Conservation (phyloP, 2,113 vertebrate species). For the Podarcis raffonei region DNA sequence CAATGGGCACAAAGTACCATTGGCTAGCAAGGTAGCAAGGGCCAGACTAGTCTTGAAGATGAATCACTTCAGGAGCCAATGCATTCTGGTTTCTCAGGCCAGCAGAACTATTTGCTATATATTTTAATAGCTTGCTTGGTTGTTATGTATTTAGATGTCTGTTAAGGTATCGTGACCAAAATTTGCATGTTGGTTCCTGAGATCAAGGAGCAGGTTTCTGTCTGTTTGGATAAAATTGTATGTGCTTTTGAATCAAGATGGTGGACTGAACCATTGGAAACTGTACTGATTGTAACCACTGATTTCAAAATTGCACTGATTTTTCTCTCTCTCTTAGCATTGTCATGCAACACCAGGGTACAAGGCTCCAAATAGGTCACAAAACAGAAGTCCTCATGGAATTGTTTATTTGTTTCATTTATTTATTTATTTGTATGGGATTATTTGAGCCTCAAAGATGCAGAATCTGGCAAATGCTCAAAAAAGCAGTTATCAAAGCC, state of each 20-base stretch:
- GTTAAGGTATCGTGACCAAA: no score
- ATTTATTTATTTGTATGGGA: constrained; percentile 41
- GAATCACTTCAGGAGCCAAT: neutral
- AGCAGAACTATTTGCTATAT: neutral
- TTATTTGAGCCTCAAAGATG: constrained; percentile 41
- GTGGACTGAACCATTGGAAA: no score
- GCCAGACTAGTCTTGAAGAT: neutral
- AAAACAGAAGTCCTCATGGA: constrained; percentile 25
- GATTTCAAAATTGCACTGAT: no score
- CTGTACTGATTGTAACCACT: no score
- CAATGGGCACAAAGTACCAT: neutral
- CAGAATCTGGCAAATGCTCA: constrained; percentile 31
- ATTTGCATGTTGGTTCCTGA: no score
- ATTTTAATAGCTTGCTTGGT: no score
- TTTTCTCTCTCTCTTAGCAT: no score
- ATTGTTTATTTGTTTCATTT: constrained; percentile 46
- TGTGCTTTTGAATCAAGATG: no score
- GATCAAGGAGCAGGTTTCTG: no score
- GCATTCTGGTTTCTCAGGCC: constrained; percentile 13
- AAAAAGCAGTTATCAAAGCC: constrained; percentile 45
- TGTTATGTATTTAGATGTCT: no score
- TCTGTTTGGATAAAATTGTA: no score
- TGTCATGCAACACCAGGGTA: no score
- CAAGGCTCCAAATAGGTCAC: neutral
- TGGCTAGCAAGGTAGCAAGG: constrained; percentile 3